These are phyloP conservation scores for Helicolenus hilgendorfi DNA, from an alignment of 2,797 vertebrate species.

Conservation along the genomic window DNA sequence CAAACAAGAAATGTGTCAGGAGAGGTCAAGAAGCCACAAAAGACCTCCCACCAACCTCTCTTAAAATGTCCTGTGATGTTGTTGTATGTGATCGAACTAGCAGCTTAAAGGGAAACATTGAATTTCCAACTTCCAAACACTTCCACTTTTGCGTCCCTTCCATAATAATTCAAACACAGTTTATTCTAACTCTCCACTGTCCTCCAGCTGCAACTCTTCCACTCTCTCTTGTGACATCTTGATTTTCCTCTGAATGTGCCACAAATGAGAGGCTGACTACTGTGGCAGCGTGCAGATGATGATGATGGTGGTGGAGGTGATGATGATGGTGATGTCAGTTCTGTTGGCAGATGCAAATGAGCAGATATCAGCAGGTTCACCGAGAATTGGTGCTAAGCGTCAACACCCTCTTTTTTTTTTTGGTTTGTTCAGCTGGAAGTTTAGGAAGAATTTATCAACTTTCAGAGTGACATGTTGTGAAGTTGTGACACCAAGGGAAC, in stretches of 20 bases:
- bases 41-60: too few species aligned
- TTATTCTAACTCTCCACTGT: not conserved
- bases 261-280: constrained; percentile 3
- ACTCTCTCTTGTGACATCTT: constrained; percentile 6
- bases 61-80: not conserved
- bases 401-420: not conserved
- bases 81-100: not conserved
- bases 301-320: constrained; percentile 1
- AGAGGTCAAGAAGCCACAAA: too few species aligned
- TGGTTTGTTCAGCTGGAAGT: not conserved
- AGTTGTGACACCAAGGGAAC: not conserved
- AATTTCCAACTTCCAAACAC: not conserved
- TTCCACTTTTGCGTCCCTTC: not conserved
- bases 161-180: not conserved
- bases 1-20: too few species aligned
- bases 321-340: constrained; percentile 50
- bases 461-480: not conserved
- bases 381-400: constrained; percentile 36
- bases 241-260: not conserved
- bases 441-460: not conserved
- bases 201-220: not conserved
- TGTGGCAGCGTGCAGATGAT: not conserved
- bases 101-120: not conserved
- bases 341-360: constrained; percentile 65
- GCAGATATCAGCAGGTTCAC: constrained; percentile 49